A percentile compares a stretch with the other conserved stretches of the same genome.
These are phyloP conservation scores for Mycalesis mineus DNA, from an alignment of 2,888 invertebrate genomes.

Conservation along the genomic window DNA sequence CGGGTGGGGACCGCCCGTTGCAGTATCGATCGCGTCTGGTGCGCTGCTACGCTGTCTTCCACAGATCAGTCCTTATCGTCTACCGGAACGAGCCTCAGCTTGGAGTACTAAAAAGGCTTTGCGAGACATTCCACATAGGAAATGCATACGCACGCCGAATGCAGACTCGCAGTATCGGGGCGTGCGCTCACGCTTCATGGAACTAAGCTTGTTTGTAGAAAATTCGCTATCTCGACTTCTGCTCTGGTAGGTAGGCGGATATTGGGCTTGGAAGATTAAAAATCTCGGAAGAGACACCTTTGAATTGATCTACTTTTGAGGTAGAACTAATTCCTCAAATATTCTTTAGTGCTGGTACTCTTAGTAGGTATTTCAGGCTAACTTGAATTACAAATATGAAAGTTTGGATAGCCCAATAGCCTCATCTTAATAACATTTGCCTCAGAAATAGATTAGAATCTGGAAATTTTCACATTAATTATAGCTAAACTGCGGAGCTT, in stretches of 20 bases:
- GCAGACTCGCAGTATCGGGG: slow-evolving; percentile 42
- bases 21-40: slow-evolving; percentile 76
- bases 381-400: too few species aligned
- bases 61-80: slow-evolving; percentile 76
- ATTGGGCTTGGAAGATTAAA: slow-evolving; percentile 14
- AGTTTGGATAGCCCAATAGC: too few species aligned
- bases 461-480: too few species aligned
- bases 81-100: slow-evolving; percentile 59
- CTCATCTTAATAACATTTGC: too few species aligned
- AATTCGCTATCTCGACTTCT: slow-evolving; percentile 42
- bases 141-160: slow-evolving; percentile 49
- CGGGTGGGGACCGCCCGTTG: slow-evolving; percentile 47
- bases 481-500: too few species aligned
- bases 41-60: slow-evolving; percentile 74
- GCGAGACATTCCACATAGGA: slow-evolving; percentile 45
- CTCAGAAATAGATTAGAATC: too few species aligned
- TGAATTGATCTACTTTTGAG: neutral
- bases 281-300: slow-evolving; percentile 4
- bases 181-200: slow-evolving; percentile 51
- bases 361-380: too few species aligned
- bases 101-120: slow-evolving; percentile 58
- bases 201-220: slow-evolving; percentile 58
- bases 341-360: too few species aligned
- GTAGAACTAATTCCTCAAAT: neutral
- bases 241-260: slow-evolving; percentile 21